Base-by-base conservation (phyloP, 1,140 invertebrate genomes). In the Heliothis virescens region DNA sequence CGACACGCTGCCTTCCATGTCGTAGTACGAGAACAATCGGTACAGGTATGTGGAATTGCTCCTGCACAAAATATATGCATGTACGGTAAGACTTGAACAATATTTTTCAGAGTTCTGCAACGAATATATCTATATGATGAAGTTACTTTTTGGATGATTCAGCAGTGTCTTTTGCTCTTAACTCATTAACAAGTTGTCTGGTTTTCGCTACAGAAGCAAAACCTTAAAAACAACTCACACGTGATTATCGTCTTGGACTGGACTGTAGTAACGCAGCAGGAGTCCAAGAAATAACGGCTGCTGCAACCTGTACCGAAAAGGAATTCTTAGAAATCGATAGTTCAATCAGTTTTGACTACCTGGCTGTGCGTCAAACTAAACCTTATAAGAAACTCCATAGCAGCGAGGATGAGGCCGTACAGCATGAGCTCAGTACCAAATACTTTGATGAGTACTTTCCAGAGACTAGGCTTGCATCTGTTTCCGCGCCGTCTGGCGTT, bases 1-100 rank as follows among this genome's bases (percentile, higher is more conserved):
- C 1, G 91, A 83, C 34, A 96, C 90, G 1, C 87, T 83, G 79
- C 91, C 92, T 16, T 89, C 88, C 79, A 86, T 77, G 13, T 93
- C 92, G 62, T 92, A 96, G 88, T 96, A 96, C 47, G 93, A 92
- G 74, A 97, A 95, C 16, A 97, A 73, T 1, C 92, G 87, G 48
- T 82, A 84, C 29, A 94, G 41, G 80, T 93, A 94, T 3, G 87
- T 93, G 3, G 81, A 71, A 60, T 81, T 86, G 13, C 77, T 76
- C 50, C 91, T 93, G 67, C 52, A 57, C 9, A 1, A 41, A 41
- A 41, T 41, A 41, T 7, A 34, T 1, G 34, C 7, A 7, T n/a
- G n/a, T n/a, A n/a, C n/a, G n/a, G n/a, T n/a, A n/a, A n/a, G n/a
- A n/a, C n/a, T n/a, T n/a, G n/a, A n/a, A n/a, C n/a, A n/a, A n/a